Percentiles rank a stretch among this genome's conserved stretches.
These are phyloP conservation scores for Unio pictorum DNA, from an alignment of 2,888 invertebrate genomes.

Conservation along the genomic window DNA sequence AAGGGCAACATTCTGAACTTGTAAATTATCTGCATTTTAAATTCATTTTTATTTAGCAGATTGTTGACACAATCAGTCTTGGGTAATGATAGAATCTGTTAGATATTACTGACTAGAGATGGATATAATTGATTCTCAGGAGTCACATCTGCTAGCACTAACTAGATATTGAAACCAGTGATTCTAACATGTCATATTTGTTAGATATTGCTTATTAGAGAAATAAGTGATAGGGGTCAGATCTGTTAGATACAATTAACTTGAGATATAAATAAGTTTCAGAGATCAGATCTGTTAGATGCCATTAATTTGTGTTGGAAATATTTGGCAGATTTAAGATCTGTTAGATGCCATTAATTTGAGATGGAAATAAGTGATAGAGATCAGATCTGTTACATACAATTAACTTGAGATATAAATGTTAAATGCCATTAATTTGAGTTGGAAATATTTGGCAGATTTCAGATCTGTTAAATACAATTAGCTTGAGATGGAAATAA, in stretches of 20 bases:
- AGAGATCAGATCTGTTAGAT: slow-evolving; percentile 7
- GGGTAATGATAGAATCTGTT: too few relatives aligned
- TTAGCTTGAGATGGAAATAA: not conserved
- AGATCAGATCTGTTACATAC: not conserved
- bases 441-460: slow-evolving; percentile 3
- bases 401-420: slow-evolving; percentile 20
- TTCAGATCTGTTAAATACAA: slow-evolving; percentile 28
- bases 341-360: slow-evolving; percentile 11
- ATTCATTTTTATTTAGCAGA: too few relatives aligned
- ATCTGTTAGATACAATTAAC: not conserved
- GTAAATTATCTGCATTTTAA: too few relatives aligned
- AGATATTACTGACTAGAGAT: too few relatives aligned
- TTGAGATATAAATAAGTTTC: slow-evolving; percentile 24
- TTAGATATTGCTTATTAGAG: too few relatives aligned
- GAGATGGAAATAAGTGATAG: slow-evolving; percentile 19
- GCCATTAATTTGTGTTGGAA: not conserved
- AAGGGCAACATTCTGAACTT: too few relatives aligned
- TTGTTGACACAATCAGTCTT: too few relatives aligned
- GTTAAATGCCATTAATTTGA: slow-evolving; percentile 12
- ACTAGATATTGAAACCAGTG: too few relatives aligned
- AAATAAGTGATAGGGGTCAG: too few relatives aligned
- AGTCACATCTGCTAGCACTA: too few relatives aligned
- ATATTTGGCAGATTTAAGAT: slow-evolving; percentile 18
- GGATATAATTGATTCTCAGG: too few relatives aligned
- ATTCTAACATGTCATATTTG: too few relatives aligned